Percentiles rank a stretch among this genome's conserved stretches.
phyloP scores from a whole-genome alignment of 2,113 vertebrate genomes.

The Actenoides lindsayi region DNA sequence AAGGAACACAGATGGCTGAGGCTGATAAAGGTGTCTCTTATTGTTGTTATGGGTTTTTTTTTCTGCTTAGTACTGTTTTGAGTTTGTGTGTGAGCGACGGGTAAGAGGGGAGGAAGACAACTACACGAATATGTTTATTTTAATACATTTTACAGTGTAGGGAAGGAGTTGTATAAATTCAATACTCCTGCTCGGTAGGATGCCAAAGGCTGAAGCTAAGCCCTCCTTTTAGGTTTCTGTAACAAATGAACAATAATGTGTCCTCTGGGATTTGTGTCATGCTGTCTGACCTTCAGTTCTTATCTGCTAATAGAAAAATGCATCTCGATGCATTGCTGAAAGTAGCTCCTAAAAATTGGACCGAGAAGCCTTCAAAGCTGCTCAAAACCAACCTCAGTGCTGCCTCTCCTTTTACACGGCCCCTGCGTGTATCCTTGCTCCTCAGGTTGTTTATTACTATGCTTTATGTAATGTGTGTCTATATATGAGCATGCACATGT shows the following conservation, averaged over 20 bases:
- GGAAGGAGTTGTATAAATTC: conserved; percentile 8
- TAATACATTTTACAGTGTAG: not conserved
- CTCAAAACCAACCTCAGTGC: not conserved
- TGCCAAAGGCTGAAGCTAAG: not conserved
- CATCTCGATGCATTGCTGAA: not conserved
- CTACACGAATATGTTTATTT: conserved; percentile 29
- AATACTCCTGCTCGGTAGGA: not conserved
- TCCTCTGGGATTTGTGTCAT: not conserved
- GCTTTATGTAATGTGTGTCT: not conserved
- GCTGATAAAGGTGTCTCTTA: conserved; percentile 77
- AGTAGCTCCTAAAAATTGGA: not conserved
- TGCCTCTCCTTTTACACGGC: rapidly evolving
- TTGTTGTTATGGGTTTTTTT: not conserved
- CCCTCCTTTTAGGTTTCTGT: conserved; percentile 16
- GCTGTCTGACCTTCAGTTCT: not conserved
- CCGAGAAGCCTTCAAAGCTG: not conserved
- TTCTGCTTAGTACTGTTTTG: not conserved
- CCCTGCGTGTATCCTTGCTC: rapidly evolving
- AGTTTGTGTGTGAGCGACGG: not conserved
- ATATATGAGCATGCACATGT: rapidly evolving
- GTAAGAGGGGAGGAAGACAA: not conserved
- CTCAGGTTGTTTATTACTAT: rapidly evolving
- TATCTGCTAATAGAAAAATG: conserved; percentile 35
- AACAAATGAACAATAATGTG: conserved; percentile 31
- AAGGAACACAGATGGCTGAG: conserved; percentile 77